phyloP scores from a whole-genome alignment of 2,113 vertebrate genomes.

The Peromyscus maniculatus region DNA sequence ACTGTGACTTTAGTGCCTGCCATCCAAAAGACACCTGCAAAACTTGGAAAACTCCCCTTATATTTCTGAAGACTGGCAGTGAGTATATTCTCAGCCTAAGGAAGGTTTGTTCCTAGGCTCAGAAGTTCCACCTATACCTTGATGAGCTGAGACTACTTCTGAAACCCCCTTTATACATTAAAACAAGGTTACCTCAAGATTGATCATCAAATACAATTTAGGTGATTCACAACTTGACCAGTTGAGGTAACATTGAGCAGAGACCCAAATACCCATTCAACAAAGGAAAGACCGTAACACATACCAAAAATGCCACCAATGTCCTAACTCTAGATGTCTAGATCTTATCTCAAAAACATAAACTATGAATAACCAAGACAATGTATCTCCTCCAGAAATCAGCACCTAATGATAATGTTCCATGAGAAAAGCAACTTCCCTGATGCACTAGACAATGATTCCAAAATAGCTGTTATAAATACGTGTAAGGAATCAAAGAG shows the following conservation, averaged over 20 bases:
- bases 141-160: neutral
- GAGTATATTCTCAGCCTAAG: neutral
- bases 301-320: neutral
- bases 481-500: neutral
- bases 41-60: neutral
- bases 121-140: neutral
- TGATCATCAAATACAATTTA: neutral
- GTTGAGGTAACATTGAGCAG: neutral
- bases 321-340: neutral
- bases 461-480: neutral
- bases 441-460: neutral
- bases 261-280: neutral
- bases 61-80: neutral
- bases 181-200: neutral
- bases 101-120: neutral
- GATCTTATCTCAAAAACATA: neutral
- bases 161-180: neutral
- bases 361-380: neutral
- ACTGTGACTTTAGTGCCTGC: neutral
- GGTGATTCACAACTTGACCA: neutral
- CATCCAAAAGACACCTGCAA: neutral
- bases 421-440: neutral
- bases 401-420: neutral
- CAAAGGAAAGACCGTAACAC: neutral
- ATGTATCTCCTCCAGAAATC: neutral